Conservation (phyloP, 2,113 vertebrate genomes). For the Accipiter virgatus region DNA sequence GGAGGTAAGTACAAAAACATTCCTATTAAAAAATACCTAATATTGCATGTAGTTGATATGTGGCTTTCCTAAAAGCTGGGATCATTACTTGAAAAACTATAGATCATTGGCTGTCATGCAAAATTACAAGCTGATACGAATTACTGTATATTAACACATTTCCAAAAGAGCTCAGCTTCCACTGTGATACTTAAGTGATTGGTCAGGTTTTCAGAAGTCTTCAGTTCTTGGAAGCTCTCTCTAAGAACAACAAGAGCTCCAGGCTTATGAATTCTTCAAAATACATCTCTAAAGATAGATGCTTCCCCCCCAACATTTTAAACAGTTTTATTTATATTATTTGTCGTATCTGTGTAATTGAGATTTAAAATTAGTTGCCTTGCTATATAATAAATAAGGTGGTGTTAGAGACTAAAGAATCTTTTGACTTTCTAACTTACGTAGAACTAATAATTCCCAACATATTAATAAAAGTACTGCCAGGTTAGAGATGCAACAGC, state of each 20-base stretch:
- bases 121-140: background rate
- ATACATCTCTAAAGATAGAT: background rate
- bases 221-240: background rate
- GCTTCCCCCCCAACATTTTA: background rate
- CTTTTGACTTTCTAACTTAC: background rate
- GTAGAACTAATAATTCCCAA: background rate
- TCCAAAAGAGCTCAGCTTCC: background rate
- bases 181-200: background rate
- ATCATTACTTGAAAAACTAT: background rate
- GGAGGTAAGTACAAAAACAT: conserved; percentile 57
- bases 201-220: background rate
- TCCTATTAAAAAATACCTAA: background rate
- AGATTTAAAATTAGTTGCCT: background rate
- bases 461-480: background rate
- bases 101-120: background rate
- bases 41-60: background rate
- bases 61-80: background rate
- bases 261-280: background rate
- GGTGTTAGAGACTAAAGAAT: background rate
- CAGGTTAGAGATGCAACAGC: background rate
- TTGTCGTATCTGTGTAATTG: background rate
- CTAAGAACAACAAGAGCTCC: background rate
- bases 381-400: background rate
- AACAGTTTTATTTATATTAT: background rate
- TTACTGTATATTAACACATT: background rate